phyloP scores from a whole-genome alignment of 2,797 vertebrate species.

The Hybognathus amarus region DNA sequence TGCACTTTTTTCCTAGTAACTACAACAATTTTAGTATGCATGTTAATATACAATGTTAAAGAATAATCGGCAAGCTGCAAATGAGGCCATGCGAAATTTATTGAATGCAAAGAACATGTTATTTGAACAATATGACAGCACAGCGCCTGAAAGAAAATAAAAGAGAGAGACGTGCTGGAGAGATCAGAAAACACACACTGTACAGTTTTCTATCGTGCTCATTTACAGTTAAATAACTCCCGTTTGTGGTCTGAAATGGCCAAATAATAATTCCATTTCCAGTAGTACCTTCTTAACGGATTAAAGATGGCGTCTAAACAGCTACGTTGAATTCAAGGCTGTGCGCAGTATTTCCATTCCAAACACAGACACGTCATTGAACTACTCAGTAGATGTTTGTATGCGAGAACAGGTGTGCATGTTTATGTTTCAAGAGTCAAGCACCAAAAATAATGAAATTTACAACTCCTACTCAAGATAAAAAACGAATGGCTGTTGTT shows the following conservation, averaged over 20 bases:
- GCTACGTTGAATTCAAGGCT: constrained; percentile 56
- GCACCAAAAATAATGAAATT: constrained; percentile 62
- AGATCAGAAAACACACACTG: constrained; percentile 79
- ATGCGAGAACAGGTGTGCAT: constrained; percentile 13
- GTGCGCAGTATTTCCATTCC: constrained; percentile 62
- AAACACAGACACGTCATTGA: constrained; percentile 72
- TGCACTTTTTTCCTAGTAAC: neutral
- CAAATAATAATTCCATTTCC: constrained; percentile 76
- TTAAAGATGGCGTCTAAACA: constrained; percentile 50
- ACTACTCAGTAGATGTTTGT: constrained; percentile 73
- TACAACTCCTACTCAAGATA: constrained; percentile 68
- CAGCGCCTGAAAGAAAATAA: constrained; percentile 76
- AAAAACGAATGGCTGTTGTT: constrained; percentile 62
- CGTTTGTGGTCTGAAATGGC: constrained; percentile 81
- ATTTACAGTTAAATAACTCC: constrained; percentile 75
- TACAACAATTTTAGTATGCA: neutral
- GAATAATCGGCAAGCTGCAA: constrained; percentile 64
- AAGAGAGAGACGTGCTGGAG: constrained; percentile 74
- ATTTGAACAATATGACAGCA: constrained; percentile 83
- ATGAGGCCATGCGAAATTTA: constrained; percentile 82
- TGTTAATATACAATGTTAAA: neutral
- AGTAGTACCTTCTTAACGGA: constrained; percentile 56
- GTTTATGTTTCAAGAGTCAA: constrained; percentile 63
- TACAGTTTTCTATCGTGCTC: constrained; percentile 76
- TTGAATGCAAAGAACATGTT: constrained; percentile 72